These are phyloP conservation scores for Drosophila limbata DNA, from an alignment of 2,888 invertebrate genomes.

Conservation along the genomic window DNA sequence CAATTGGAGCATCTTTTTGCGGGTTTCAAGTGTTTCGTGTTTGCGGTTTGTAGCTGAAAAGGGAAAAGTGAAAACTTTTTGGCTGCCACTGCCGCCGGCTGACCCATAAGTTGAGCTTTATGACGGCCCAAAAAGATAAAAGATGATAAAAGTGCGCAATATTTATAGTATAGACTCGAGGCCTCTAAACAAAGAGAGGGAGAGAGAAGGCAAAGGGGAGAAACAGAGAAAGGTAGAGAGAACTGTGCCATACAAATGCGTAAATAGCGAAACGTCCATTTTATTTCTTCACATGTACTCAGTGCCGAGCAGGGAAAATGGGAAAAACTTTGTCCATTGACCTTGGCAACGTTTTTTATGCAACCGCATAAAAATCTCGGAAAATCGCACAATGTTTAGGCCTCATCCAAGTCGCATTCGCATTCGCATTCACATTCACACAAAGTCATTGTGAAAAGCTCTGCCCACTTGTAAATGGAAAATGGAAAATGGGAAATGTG, in stretches of 20 bases:
- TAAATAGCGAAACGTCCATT: slow-evolving; percentile 38
- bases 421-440: slow-evolving; percentile 27
- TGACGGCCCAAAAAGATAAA: slow-evolving; percentile 23
- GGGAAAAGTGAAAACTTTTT: slow-evolving; percentile 38
- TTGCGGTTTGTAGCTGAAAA: slow-evolving; percentile 30
- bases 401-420: slow-evolving; percentile 1
- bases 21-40: slow-evolving; percentile 16
- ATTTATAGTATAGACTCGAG: slow-evolving; percentile 48
- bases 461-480: neutral
- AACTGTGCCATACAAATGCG: slow-evolving; percentile 22
- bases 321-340: slow-evolving; percentile 68
- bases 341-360: slow-evolving; percentile 60
- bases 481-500: slow-evolving; percentile 14
- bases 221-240: neutral
- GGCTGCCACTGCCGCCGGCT: slow-evolving; percentile 29
- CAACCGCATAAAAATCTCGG: slow-evolving; percentile 35
- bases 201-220: too few species aligned
- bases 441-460: slow-evolving; percentile 39
- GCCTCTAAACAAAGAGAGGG: neutral
- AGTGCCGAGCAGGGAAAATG: slow-evolving; percentile 7
- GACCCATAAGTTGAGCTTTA: slow-evolving; percentile 60
- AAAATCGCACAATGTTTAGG: slow-evolving; percentile 29
- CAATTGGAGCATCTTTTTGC: slow-evolving; percentile 37
- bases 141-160: slow-evolving; percentile 50
- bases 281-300: neutral